Evolutionary conservation across 1,140 invertebrate genomes (phyloP), one percentile per base, ranked within the genome.

Genomic region (Leptinotarsa defecta): DNA sequence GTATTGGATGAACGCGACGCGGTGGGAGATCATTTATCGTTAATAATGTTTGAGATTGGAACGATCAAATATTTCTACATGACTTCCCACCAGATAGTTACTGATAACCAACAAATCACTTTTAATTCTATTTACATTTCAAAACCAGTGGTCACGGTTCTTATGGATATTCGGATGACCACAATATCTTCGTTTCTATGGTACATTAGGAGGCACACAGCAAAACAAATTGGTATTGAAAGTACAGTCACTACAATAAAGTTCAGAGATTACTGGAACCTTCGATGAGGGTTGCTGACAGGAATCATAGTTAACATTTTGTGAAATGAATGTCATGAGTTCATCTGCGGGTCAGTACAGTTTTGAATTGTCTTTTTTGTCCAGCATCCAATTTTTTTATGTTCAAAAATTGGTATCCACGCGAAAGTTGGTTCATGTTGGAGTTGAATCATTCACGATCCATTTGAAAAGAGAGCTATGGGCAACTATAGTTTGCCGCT

Each of bases 41-140:
- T 43, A 43, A 43, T 43, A 43, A 43, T 43, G 34, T 43, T 43
- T 43, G 34, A 43, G 8, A 11, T 43, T 43, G 34, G 0, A 43
- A 43, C 8, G 34, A 43, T 43, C 34, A 43, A 43, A 43, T 43
- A 43, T 43, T 43, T 43, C 34, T 43, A 43, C 34, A 43, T 43
- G 34, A 43, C 34, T 43, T 43, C 34, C 34, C 34, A 43, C 34
- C 34, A 43, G 34, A 11, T 43, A 43, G 34, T 43, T 57, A 57
- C n/a, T 57, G 52, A 57, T 57, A 57, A 57, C 52, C 52, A 57
- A 57, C 52, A 57, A 57, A 57, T 57, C 52, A 57, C 52, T 57
- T 57, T 57, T 57, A 57, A 57, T 57, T 57, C 52, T 57, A 57
- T 57, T 57, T 57, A 57, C 52, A 57, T 57, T 57, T 57, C 15